Evolutionary conservation across 2,888 invertebrate species (phyloP), one percentile per base, ranked within the genome.

Genomic region (Platypus cylindrus): DNA sequence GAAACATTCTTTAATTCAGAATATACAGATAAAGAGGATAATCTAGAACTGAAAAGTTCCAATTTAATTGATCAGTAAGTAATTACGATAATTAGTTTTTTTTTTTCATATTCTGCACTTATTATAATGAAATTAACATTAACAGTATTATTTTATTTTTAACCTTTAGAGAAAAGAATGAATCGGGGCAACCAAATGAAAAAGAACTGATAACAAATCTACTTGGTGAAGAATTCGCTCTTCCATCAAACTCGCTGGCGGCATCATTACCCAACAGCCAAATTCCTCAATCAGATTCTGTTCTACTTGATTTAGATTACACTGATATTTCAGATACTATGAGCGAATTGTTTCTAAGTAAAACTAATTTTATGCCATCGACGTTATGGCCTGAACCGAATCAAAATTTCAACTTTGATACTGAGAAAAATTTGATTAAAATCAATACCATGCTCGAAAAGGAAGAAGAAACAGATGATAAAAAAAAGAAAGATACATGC

Each of bases 1-100:
- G 63, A 64, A 14, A 68, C 62, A 8, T 63, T 62, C 42, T 69
- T 67, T 37, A 62, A 75, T 70, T 71, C 73, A 50, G 75, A 75
- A 47, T 75, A 70, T 47, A 68, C 68, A 50, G 74, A 75, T 38
- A 52, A 18, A 68, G 70, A 54, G 62, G 49, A 26, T 7, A 20
- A n/a, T n/a, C n/a, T n/a, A n/a, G n/a, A n/a, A n/a, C n/a, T n/a
- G n/a, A n/a, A n/a, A n/a, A n/a, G n/a, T n/a, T n/a, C n/a, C n/a
- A n/a, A n/a, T n/a, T n/a, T n/a, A n/a, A n/a, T n/a, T n/a, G n/a
- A n/a, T n/a, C n/a, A n/a, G n/a, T n/a, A n/a, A n/a, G n/a, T n/a
- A n/a, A n/a, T n/a, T n/a, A n/a, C n/a, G n/a, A n/a, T n/a, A n/a
- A n/a, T n/a, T n/a, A n/a, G n/a, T n/a, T n/a, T n/a, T n/a, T n/a